These are phyloP conservation scores for Irena cyanogastra DNA, from an alignment of 2,113 vertebrate genomes.

Conservation along the genomic window DNA sequence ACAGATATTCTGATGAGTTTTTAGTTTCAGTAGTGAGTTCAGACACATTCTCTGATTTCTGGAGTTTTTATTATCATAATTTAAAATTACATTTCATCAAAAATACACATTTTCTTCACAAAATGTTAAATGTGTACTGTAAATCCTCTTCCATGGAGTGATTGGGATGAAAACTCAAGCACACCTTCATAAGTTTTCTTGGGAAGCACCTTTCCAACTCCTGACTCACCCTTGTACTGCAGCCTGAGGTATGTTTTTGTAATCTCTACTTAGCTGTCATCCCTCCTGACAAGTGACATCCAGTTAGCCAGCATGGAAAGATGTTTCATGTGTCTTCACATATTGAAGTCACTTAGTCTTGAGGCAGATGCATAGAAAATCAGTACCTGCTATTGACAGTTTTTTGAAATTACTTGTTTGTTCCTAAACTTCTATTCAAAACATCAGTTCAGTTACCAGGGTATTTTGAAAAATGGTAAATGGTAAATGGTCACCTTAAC, in stretches of 20 bases:
- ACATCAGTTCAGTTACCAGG: neutral
- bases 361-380: neutral
- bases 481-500: neutral
- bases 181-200: neutral
- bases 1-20: neutral
- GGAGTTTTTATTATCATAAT: neutral
- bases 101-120: neutral
- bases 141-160: neutral
- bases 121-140: neutral
- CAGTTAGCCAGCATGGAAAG: neutral
- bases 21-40: neutral
- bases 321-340: neutral
- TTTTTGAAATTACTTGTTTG: neutral
- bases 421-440: neutral
- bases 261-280: neutral
- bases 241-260: neutral
- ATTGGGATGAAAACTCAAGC: neutral
- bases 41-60: neutral
- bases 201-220: neutral
- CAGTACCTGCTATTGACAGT: neutral
- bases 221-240: neutral
- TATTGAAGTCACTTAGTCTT: neutral
- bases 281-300: neutral
- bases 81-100: too few species aligned
- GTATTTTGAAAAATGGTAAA: neutral